Conservation (phyloP, 1,140 invertebrate genomes). For the Atopsyche davidsoni region DNA sequence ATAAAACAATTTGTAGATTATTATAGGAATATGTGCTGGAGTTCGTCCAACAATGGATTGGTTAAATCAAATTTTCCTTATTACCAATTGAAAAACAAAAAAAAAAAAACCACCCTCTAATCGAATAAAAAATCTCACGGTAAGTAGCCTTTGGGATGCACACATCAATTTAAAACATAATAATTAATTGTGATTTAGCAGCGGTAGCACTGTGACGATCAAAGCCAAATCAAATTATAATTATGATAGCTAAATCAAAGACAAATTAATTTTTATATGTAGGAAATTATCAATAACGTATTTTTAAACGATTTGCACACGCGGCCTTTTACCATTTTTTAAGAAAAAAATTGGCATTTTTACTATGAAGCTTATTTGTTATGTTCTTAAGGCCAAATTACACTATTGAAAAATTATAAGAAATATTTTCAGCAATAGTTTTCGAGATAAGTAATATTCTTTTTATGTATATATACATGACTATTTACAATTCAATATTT, state of each 20-base stretch:
- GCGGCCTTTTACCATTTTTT: neutral
- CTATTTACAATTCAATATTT: neutral
- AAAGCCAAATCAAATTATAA: neutral
- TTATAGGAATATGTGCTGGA: neutral
- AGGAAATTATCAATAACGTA: neutral
- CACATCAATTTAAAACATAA: neutral
- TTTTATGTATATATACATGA: conserved; percentile 1
- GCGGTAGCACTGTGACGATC: neutral
- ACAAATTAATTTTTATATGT: neutral
- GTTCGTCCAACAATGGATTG: neutral
- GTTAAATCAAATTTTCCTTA: neutral
- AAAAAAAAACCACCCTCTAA: neutral
- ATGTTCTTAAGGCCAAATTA: no score
- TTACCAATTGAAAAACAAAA: conserved; percentile 3
- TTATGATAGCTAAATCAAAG: neutral
- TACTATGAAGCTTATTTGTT: no score
- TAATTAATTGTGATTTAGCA: neutral
- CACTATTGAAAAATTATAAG: conserved; percentile 3
- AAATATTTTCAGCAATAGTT: neutral
- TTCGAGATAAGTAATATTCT: neutral
- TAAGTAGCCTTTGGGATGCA: neutral
- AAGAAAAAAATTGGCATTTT: neutral
- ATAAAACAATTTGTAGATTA: neutral
- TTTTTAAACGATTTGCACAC: neutral
- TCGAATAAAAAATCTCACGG: neutral